Percentiles rank a stretch among this genome's conserved stretches.
Evolutionary conservation across 2,797 vertebrate genomes (phyloP).

Genomic region (Prunella strophiata): DNA sequence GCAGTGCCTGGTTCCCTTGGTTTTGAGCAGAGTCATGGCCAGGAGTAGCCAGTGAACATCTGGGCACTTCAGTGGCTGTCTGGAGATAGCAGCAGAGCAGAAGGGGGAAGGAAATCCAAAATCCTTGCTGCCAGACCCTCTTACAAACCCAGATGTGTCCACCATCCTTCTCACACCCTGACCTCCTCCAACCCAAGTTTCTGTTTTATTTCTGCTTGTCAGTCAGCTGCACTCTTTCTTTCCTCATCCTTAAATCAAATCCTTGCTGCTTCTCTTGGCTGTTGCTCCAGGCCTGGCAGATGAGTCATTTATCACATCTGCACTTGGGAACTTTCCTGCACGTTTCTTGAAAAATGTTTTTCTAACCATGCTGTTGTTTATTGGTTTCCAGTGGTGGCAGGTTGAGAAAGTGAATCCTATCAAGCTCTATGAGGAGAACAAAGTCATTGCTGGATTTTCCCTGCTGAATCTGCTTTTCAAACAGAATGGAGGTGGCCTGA

Average conservation of each 20-base stretch:
- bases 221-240: background rate
- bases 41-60: background rate
- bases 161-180: background rate
- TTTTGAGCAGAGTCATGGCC: background rate
- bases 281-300: background rate
- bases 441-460: constrained; percentile 97
- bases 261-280: background rate
- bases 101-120: background rate
- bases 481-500: constrained; percentile 85
- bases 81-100: background rate
- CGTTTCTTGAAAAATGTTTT: background rate
- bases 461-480: constrained; percentile 97
- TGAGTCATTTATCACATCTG: background rate
- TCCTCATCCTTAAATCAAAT: background rate
- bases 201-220: background rate
- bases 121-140: background rate
- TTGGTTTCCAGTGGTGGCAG: constrained; percentile 94
- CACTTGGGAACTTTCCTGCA: background rate
- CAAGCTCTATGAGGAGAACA: constrained; percentile 98
- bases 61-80: background rate
- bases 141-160: background rate
- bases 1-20: background rate
- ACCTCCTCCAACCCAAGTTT: background rate
- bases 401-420: constrained; percentile 99
- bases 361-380: constrained; percentile 23